phyloP scores from a whole-genome alignment of 2,797 vertebrate species.

The Falco berigora region DNA sequence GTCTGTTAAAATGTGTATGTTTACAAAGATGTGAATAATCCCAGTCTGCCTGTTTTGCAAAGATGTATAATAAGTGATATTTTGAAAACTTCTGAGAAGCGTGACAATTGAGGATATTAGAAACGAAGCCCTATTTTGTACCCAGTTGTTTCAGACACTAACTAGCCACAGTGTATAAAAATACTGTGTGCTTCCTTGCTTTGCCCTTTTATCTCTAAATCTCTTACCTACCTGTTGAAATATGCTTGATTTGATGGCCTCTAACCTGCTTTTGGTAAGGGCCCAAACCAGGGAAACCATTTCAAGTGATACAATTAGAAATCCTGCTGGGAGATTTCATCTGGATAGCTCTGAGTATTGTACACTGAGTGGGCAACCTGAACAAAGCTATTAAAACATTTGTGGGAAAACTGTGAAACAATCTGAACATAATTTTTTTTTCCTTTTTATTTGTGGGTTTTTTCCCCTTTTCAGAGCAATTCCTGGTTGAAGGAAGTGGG shows the following conservation, averaged over 20 bases:
- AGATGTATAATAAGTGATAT: not conserved
- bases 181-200: not conserved
- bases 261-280: not conserved
- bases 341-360: not conserved
- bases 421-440: not conserved
- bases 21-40: not conserved
- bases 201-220: not conserved
- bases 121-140: not conserved
- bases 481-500: not conserved
- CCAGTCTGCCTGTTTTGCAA: not conserved
- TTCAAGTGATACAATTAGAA: not conserved
- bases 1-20: not conserved
- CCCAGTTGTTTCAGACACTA: not conserved
- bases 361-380: not conserved
- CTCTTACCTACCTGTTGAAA: not conserved
- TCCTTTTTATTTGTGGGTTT: too few relatives aligned
- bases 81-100: not conserved
- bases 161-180: not conserved
- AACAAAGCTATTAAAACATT: not conserved
- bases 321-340: not conserved
- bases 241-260: not conserved
- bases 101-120: not conserved
- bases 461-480: not conserved
- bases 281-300: accelerated
- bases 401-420: not conserved